Evolutionary conservation across 2,113 vertebrate species (phyloP).

Genomic region (Anoura caudifer): DNA sequence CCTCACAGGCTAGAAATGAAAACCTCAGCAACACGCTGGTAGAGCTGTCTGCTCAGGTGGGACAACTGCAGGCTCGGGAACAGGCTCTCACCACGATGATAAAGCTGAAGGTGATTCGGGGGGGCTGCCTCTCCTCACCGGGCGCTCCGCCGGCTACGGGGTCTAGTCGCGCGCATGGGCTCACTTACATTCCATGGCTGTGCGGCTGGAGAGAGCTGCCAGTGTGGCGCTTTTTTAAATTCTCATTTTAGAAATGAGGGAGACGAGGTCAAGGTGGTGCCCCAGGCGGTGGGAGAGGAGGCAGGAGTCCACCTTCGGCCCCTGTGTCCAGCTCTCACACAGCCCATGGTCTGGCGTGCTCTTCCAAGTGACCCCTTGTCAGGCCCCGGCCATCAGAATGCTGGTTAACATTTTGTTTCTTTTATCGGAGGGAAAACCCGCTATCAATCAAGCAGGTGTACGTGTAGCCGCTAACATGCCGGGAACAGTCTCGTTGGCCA

Average conservation of each 20-base stretch:
- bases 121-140: no score
- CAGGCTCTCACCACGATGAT: constrained; percentile 90
- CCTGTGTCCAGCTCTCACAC: neutral
- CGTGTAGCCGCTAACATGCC: fast-evolving
- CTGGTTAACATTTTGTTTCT: neutral
- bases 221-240: neutral
- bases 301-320: neutral
- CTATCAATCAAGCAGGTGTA: neutral
- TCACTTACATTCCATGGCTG: neutral
- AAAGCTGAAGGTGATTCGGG: constrained; percentile 86
- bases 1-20: constrained; percentile 86
- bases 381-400: neutral
- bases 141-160: no score
- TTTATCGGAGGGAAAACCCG: neutral
- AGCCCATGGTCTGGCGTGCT: fast-evolving
- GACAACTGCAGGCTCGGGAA: constrained; percentile 89
- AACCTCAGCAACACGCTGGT: constrained; percentile 85
- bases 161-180: no score
- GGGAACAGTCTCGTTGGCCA: fast-evolving
- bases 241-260: neutral
- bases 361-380: neutral
- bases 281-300: neutral
- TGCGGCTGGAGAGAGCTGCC: no score
- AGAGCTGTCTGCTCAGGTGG: constrained; percentile 86
- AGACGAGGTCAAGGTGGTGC: neutral